Evolutionary conservation across 37 sponge, comb jelly and placozoan genomes (phyloP), one percentile per base, ranked within the genome.

Genomic region (Diacarnus erythraeanus): DNA sequence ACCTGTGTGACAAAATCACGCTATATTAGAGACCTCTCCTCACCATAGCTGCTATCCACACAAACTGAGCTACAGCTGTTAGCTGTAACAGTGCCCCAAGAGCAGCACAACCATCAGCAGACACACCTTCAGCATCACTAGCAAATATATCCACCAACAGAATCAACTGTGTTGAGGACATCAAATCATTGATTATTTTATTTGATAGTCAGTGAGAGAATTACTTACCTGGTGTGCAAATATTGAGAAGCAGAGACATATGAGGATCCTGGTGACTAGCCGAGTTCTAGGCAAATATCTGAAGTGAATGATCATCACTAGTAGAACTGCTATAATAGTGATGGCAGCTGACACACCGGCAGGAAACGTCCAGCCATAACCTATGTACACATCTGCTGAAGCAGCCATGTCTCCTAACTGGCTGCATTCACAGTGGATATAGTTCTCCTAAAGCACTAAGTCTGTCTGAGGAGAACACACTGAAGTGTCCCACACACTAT

Each of bases 351-450:
- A 64, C 0, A 87, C 5, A 2, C 80, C 83, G 0, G 76, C 92
- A 40, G 89, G 80, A 2, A 71, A 54, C 38, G 77, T 61, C 92
- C 92, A 92, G 15, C 85, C 88, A 42, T 88, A 87, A 44, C 78
- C 77, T n/a, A 60, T 41, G 15, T 57, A 63, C 21, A 84, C 72
- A 31, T 43, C 68, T 6, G 44, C 47, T 23, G 77, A 38, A 21
- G 59, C 89, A 23, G 88, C 88, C 57, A 83, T 78, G 33, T 92
- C 88, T 41, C 92, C 92, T 21, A 92, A 51, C 25, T 27, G 5
- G 2, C 54, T 30, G 69, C 92, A 86, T 43, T 59, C 56, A 63
- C 92, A 92, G 64, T 84, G 81, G 25, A 92, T 65, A 38, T 81
- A 92, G 80, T 74, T 56, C 35, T 73, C 76, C 33, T 54, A 51